A percentile compares a stretch with the other conserved stretches of the same genome.
Evolutionary conservation across 2,888 invertebrate species (phyloP).

Genomic region (Polydrusus pterygomalis): DNA sequence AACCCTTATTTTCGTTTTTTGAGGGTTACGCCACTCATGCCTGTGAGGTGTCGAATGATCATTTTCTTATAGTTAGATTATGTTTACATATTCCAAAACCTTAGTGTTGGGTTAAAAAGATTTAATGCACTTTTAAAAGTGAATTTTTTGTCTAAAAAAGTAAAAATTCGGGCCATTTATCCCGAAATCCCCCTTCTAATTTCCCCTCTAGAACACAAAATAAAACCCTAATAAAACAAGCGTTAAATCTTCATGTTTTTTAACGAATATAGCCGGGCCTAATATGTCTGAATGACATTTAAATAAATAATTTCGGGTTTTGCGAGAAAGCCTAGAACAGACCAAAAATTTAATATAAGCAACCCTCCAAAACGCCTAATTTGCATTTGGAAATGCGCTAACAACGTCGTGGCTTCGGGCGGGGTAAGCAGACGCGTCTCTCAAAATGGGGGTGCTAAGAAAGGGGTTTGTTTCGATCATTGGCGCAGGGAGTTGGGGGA

Average conservation of each 20-base stretch:
- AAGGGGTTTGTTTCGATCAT: constrained; percentile 45
- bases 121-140: too few species aligned
- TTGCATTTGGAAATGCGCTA: constrained; percentile 65
- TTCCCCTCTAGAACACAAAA: constrained; percentile 23
- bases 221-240: constrained; percentile 50
- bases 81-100: too few species aligned
- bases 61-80: too few species aligned
- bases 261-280: constrained; percentile 50
- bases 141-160: neutral
- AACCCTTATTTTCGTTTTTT: too few species aligned
- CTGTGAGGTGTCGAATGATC: too few species aligned
- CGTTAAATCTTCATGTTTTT: constrained; percentile 53
- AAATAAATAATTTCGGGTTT: constrained; percentile 61
- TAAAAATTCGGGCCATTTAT: neutral
- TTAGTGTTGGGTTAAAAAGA: too few species aligned
- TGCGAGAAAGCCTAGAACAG: constrained; percentile 57
- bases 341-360: constrained; percentile 65
- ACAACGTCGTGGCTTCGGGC: constrained; percentile 62
- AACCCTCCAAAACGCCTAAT: constrained; percentile 63
- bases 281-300: constrained; percentile 60
- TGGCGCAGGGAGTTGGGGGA: constrained; percentile 45
- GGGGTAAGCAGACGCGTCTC: constrained; percentile 61
- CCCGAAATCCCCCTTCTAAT: constrained; percentile 14
- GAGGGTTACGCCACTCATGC: too few species aligned
- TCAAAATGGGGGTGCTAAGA: constrained; percentile 47